A percentile compares a stretch with the other conserved stretches of the same genome.
phyloP scores from a whole-genome alignment of 2,797 vertebrate species.

The Mus minutoides region DNA sequence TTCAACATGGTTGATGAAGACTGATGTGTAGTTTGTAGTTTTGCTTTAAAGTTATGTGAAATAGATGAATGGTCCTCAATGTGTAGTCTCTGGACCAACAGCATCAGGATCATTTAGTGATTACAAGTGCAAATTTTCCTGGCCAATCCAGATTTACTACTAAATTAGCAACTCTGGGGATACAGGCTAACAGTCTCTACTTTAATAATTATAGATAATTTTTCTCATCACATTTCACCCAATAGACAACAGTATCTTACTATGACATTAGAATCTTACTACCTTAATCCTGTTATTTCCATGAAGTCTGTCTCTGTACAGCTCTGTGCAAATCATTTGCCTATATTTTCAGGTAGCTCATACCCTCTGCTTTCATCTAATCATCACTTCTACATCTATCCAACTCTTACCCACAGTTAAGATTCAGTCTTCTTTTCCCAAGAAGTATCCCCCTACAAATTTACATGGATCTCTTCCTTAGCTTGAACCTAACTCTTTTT shows the following conservation, averaged over 20 bases:
- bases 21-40: neutral
- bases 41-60: neutral
- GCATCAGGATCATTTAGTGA: neutral
- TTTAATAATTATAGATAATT: constrained; percentile 25
- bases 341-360: neutral
- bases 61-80: neutral
- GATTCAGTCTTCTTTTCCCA: neutral
- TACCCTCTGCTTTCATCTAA: neutral
- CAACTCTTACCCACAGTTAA: neutral
- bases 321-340: neutral
- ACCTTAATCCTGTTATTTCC: neutral
- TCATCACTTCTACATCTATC: neutral
- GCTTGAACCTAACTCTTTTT: neutral
- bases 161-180: neutral
- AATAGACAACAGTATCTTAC: neutral
- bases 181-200: neutral
- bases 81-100: neutral
- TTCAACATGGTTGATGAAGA: neutral
- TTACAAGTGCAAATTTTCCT: constrained; percentile 27
- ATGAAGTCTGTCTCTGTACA: neutral
- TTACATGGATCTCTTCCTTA: neutral
- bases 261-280: neutral
- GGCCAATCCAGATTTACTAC: neutral
- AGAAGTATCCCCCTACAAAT: constrained; percentile 31
- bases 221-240: neutral